Evolutionary conservation across 2,888 invertebrate species (phyloP).

Genomic region (Ichneumoninae sp.): DNA sequence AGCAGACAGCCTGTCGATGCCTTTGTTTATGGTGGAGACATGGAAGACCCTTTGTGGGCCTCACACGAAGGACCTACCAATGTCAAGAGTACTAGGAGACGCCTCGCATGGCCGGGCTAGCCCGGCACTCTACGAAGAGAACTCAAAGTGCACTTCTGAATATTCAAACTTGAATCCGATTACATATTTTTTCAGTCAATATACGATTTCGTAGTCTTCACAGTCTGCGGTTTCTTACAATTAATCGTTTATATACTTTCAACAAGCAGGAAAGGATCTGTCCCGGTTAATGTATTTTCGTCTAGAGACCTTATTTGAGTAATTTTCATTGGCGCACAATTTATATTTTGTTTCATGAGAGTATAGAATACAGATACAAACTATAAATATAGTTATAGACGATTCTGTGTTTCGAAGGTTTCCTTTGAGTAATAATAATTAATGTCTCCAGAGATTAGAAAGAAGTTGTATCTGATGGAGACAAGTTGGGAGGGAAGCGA

Average conservation of each 20-base stretch:
- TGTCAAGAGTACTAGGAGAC: no score
- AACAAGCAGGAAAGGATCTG: not conserved
- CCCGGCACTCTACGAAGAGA: no score
- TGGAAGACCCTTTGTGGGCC: no score
- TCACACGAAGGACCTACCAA: no score
- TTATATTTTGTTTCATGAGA: not conserved
- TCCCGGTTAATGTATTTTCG: not conserved
- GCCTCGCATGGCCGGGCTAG: no score
- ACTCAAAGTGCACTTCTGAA: no score
- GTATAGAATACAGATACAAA: not conserved
- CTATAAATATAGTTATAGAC: not conserved
- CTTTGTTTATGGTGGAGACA: no score
- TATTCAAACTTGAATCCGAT: no score
- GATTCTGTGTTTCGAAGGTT: not conserved
- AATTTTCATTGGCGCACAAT: not conserved
- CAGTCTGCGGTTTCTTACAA: not conserved
- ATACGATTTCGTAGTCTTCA: no score
- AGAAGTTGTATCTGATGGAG: slow-evolving; percentile 16
- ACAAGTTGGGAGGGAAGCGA: slow-evolving; percentile 17
- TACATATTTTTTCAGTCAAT: no score
- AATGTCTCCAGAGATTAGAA: slow-evolving; percentile 27
- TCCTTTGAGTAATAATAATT: slow-evolving; percentile 15
- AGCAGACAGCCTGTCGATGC: no score
- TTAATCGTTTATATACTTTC: not conserved
- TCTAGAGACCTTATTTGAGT: not conserved